phyloP scores from a whole-genome alignment of 2,113 vertebrate species.

The Aix galericulata region DNA sequence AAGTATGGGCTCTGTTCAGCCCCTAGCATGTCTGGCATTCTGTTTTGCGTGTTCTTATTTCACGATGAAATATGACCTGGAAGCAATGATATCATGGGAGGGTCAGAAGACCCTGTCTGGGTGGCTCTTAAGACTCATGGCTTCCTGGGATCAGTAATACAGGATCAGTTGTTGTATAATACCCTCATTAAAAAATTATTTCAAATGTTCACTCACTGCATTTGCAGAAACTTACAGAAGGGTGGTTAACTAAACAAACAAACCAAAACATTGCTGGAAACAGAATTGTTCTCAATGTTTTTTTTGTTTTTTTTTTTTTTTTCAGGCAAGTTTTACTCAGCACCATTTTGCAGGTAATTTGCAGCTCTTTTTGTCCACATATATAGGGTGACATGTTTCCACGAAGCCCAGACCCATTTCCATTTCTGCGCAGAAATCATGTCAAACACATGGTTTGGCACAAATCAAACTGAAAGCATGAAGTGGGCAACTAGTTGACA shows the following conservation, averaged over 20 bases:
- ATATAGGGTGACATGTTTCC: not conserved
- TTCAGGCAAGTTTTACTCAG: not conserved
- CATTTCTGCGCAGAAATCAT: not conserved
- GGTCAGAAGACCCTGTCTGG: not conserved
- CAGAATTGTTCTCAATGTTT: not conserved
- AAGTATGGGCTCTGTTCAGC: not conserved
- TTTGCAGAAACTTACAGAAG: not conserved
- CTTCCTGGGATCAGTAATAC: not conserved
- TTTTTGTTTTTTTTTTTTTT: not conserved
- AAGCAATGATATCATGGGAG: not conserved
- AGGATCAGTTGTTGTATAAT: not conserved
- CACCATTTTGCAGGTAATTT: not conserved
- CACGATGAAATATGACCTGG: not conserved
- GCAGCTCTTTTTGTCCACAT: not conserved
- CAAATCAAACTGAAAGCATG: not conserved
- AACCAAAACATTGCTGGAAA: not conserved
- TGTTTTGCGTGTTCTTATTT: not conserved
- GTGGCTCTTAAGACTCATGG: not conserved
- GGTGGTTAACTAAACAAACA: not conserved
- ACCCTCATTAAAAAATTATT: not conserved
- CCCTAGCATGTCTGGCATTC: not conserved
- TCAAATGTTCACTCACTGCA: not conserved
- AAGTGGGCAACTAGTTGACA: not conserved
- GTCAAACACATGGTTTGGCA: not conserved
- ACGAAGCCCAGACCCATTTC: not conserved